phyloP scores from a whole-genome alignment of 2,888 invertebrate genomes.

The Protonemura montana region DNA sequence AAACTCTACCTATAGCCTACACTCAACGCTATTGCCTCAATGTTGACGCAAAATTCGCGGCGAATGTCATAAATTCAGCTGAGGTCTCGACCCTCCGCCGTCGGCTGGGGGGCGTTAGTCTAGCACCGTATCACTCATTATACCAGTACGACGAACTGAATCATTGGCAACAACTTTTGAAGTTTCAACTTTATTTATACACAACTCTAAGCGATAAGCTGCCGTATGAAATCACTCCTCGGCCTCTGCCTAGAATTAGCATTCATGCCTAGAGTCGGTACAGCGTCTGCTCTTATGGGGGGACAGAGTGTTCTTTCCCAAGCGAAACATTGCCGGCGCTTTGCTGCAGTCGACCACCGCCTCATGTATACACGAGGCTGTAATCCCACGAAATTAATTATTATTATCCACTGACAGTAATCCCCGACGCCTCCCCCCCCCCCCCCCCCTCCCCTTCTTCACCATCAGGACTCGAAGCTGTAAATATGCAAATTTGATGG shows the following conservation, averaged over 20 bases:
- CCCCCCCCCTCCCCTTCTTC: background rate
- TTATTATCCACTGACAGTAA: slow-evolving; percentile 14
- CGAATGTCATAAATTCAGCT: background rate
- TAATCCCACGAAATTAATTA: slow-evolving; percentile 23
- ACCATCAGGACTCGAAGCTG: background rate
- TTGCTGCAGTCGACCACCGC: background rate
- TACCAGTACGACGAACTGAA: background rate
- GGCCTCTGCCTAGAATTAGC: background rate
- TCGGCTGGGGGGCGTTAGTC: too few relatives aligned
- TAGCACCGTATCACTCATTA: too few relatives aligned
- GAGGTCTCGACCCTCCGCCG: too few relatives aligned
- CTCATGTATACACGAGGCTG: slow-evolving; percentile 15
- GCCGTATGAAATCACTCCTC: background rate
- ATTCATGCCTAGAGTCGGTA: background rate
- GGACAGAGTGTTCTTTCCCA: background rate
- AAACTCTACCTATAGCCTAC: too few relatives aligned
- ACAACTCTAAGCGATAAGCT: background rate
- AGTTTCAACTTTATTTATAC: background rate
- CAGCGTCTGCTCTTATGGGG: background rate
- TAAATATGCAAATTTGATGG: slow-evolving; percentile 25
- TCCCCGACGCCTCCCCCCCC: slow-evolving; percentile 1
- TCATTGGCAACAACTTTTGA: background rate
- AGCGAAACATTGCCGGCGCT: background rate
- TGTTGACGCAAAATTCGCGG: background rate
- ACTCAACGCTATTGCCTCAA: background rate